phyloP scores from a whole-genome alignment of 2,888 invertebrate species.

The Chironomus riparius region DNA sequence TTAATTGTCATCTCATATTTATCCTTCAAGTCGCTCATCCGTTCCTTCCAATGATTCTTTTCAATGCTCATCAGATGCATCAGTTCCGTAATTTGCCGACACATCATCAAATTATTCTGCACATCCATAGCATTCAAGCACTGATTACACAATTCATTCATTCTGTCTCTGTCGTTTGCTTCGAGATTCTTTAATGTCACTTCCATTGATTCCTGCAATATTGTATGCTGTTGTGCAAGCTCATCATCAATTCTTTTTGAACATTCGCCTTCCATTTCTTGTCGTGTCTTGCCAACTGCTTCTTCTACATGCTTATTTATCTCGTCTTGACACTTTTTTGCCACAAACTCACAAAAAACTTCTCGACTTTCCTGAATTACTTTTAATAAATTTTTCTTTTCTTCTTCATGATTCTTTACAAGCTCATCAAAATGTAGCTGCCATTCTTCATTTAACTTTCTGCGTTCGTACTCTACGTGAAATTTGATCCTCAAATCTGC shows the following conservation, averaged over 20 bases:
- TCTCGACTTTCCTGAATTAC: not conserved
- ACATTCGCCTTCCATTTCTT: not conserved
- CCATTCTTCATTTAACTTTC: conserved; percentile 3
- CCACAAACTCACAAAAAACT: not conserved
- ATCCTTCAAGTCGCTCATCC: not conserved
- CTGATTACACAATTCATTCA: not conserved
- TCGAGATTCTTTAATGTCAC: conserved; percentile 4
- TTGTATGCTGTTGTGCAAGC: not conserved
- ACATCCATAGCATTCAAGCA: conserved; percentile 15
- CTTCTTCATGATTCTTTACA: not conserved
- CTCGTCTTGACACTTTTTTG: not conserved
- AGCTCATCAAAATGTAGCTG: not conserved
- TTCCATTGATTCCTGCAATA: not conserved
- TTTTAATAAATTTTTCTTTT: not conserved
- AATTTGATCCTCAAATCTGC: not conserved
- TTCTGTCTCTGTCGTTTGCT: not conserved
- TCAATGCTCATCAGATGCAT: not conserved
- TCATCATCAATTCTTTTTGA: conserved; percentile 4
- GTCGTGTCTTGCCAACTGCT: not conserved
- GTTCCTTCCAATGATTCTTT: not conserved
- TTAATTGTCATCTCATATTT: not conserved
- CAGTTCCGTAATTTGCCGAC: conserved; percentile 8
- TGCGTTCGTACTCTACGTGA: not conserved
- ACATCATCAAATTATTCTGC: not conserved
- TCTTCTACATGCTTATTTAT: not conserved